Evolutionary conservation across 2,797 vertebrate species (phyloP).

Genomic region (Megaceryle alcyon): DNA sequence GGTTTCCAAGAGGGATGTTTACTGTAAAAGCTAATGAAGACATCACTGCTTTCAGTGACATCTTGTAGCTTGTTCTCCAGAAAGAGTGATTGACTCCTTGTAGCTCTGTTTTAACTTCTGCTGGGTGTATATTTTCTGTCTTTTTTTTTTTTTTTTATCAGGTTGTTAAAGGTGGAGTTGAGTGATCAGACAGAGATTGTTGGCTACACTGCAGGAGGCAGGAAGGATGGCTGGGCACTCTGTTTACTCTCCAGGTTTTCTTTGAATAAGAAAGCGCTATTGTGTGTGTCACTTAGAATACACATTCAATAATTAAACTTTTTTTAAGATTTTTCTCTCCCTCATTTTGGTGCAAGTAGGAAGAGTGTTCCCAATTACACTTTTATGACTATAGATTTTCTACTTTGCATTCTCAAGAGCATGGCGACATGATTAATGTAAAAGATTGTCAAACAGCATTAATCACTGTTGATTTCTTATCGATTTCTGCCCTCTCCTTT

Average conservation of each 20-base stretch:
- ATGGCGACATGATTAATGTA: slow-evolving; percentile 69
- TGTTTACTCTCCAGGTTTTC: neutral
- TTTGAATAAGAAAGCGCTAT: neutral
- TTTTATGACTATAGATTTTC: slow-evolving; percentile 72
- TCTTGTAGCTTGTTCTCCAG: slow-evolving; percentile 10
- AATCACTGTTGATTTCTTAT: slow-evolving; percentile 73
- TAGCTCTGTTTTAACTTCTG: slow-evolving; percentile 31
- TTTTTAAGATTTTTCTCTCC: neutral
- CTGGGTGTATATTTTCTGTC: slow-evolving; percentile 25
- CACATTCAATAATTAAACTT: neutral
- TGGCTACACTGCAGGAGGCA: neutral
- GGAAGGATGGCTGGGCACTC: neutral
- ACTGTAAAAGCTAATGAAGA: slow-evolving; percentile 65
- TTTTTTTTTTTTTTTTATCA: neutral
- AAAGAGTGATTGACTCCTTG: slow-evolving; percentile 35
- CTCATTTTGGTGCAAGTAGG: neutral
- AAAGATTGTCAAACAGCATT: slow-evolving; percentile 72
- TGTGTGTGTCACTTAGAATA: slow-evolving; percentile 2
- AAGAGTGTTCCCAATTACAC: slow-evolving; percentile 58
- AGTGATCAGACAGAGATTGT: neutral
- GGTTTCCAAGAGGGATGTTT: slow-evolving; percentile 53
- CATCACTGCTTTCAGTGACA: slow-evolving; percentile 31
- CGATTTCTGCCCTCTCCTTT: slow-evolving; percentile 28
- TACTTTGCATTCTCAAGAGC: slow-evolving; percentile 41
- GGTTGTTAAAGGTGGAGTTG: neutral